Evolutionary conservation across 2,797 vertebrate genomes (phyloP).

Genomic region (Poeciliopsis gracilis): DNA sequence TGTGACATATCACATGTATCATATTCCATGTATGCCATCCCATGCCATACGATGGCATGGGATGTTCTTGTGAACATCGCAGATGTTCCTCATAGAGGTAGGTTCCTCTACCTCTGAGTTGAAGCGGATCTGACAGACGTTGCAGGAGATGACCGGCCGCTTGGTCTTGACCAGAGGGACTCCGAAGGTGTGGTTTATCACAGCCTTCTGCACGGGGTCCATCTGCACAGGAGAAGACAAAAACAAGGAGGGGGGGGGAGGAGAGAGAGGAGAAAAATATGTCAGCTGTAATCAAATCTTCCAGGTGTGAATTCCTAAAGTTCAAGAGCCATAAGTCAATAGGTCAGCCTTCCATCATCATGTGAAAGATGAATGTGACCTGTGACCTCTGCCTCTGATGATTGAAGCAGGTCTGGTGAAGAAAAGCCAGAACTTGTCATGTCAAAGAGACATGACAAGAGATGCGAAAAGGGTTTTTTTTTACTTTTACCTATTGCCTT

Average conservation of each 20-base stretch:
- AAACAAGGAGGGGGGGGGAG: background rate
- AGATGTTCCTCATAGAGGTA: background rate
- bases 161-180: slow-evolving; percentile 89
- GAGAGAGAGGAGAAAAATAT: slow-evolving; percentile 11
- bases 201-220: slow-evolving; percentile 93
- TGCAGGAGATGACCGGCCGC: slow-evolving; percentile 91
- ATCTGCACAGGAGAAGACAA: slow-evolving; percentile 78
- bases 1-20: too few species aligned
- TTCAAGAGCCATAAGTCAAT: slow-evolving; percentile 11
- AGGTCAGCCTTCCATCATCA: slow-evolving; percentile 21
- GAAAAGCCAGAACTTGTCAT: background rate
- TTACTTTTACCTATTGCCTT: background rate
- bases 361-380: slow-evolving; percentile 12
- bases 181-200: slow-evolving; percentile 92
- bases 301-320: slow-evolving; percentile 7
- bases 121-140: slow-evolving; percentile 95
- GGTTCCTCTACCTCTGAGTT: slow-evolving; percentile 87
- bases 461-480: background rate
- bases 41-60: too few species aligned
- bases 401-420: background rate
- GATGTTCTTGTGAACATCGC: too few species aligned
- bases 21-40: too few species aligned
- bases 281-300: slow-evolving; percentile 35
- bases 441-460: background rate
- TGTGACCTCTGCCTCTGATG: slow-evolving; percentile 5